Evolutionary conservation across 2,888 invertebrate species (phyloP), one percentile per base, ranked within the genome.

Genomic region (Seira ritae): DNA sequence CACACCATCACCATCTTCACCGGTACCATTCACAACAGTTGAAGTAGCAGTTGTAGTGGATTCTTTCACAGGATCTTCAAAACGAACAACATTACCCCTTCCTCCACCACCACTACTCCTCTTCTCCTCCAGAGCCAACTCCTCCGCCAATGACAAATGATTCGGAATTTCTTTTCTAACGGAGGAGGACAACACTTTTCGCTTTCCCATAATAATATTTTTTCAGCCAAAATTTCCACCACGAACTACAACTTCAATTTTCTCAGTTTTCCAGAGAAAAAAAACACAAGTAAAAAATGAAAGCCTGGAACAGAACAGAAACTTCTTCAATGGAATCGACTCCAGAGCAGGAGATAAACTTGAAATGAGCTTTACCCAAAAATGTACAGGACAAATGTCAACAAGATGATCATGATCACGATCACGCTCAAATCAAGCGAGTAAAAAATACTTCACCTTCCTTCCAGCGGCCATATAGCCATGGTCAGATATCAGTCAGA

Each of bases 321-420:
- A n/a, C n/a, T n/a, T n/a, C n/a, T n/a, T n/a, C n/a, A n/a, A n/a
- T n/a, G 42, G 6, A 42, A 42, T 42, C 42, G 42, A 42, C 42
- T 42, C 42, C 42, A 42, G 42, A 42, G 6, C 42, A 4, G 12
- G 42, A 42, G n/a, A n/a, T n/a, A 31, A 68, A 31, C 12, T 6
- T 71, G 50, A 22, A 2, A 23, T 74, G 74, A 74, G 74, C 74
- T 74, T 74, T 74, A 66, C 66, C 31, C 71, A 55, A n/a, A n/a
- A n/a, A n/a, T n/a, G n/a, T 62, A n/a, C 62, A 74, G 62, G 23
- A 73, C 74, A 74, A 74, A 74, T 74, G 74, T 74, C 74, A 74
- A 74, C 71, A 71, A 24, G 71, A 71, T 71, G 4, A 42, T 42
- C 42, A 42, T n/a, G n/a, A n/a, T n/a, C n/a, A 42, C 42, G 42